Evolutionary conservation across 1,140 invertebrate genomes (phyloP), one percentile per base, ranked within the genome.

Genomic region (Megalonaias nervosa): DNA sequence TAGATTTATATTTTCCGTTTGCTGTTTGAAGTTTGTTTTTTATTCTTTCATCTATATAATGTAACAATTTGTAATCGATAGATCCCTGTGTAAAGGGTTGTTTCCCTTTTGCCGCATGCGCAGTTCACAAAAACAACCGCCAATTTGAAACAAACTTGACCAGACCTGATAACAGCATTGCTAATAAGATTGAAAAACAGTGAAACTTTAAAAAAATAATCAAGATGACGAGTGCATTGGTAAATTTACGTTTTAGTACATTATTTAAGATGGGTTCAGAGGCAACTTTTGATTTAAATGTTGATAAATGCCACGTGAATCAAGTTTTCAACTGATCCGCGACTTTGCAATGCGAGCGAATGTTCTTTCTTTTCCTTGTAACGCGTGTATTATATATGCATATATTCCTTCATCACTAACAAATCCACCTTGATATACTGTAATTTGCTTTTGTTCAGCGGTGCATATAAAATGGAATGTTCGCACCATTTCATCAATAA

Each of bases 91-190:
- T 0, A 48, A 67, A 0, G n/a, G 16, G 6, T 62, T 72, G n/a
- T 31, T 31, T 67, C 64, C 72, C 64, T 38, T 64, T 70, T 16
- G 19, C 26, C 19, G 62, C 74, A 75, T 75, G 74, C 74, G 74
- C 74, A 75, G 11, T 48, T 12, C 1, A 57, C 6, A 21, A 75
- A 75, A 69, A 75, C 74, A 75, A 75, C 74, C 74, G 74, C 74
- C 74, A 75, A 75, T 75, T 75, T 75, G 74, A 75, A 75, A 75
- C 58, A 58, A 75, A 75, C 38, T 58, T 17, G 62, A 75, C 67
- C 70, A 69, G 74, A 75, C 26, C 74, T 69, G 74, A 75, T 67
- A 69, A 48, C 38, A 48, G 38, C 0, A 48, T 48, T 48, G 38
- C 38, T 9, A 48, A 48, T 70, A 67, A 70, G 55, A 31, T 19